Evolutionary conservation across 2,888 invertebrate species (phyloP), one percentile per base, ranked within the genome.

Genomic region (Rugalucina vietnamica): DNA sequence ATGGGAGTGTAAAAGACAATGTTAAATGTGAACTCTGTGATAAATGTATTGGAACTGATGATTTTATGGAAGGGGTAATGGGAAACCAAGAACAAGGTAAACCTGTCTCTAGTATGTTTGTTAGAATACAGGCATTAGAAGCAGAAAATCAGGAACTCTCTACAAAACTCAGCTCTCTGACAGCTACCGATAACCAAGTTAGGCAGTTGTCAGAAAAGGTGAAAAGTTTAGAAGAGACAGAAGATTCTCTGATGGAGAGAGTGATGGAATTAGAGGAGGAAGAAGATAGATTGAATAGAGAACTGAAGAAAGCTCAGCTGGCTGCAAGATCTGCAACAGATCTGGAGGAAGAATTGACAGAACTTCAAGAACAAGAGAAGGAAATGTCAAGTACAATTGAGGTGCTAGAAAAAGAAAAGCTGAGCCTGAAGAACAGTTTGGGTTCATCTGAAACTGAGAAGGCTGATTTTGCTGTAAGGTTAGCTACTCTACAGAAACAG

Each of bases 181-280:
- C 86, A 69, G 89, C 87, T 24, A 88, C 90, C 27, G 91, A 91
- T 82, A 71, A 82, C 21, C 90, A 90, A 57, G 85, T 89, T 0
- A 91, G 88, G 81, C 89, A 92, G 43, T 72, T 92, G 49, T 89
- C 90, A 34, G 92, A 92, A 36, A 93, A 93, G 77, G 87, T 92
- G n/a, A 90, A 89, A 69, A 88, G 90, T 32, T 85, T 93, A 76
- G 93, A 93, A 84, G 86, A 90, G 36, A 89, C 92, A n/a, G 93
- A 94, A 76, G 92, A 91, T 76, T 90, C 90, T 37, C 82, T 94
- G 76, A 92, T 93, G 92, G 93, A 93, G 60, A 90, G 91, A 73
- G 90, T 94, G 10, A 88, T 92, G 90, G 93, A 93, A 85, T 81
- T 91, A 36, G 93, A 93, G 69, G 90, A 90, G 54, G 82, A 81